Evolutionary conservation across 2,888 invertebrate species (phyloP), one percentile per base, ranked within the genome.

Genomic region (Marasmarcha lunaedactyla): DNA sequence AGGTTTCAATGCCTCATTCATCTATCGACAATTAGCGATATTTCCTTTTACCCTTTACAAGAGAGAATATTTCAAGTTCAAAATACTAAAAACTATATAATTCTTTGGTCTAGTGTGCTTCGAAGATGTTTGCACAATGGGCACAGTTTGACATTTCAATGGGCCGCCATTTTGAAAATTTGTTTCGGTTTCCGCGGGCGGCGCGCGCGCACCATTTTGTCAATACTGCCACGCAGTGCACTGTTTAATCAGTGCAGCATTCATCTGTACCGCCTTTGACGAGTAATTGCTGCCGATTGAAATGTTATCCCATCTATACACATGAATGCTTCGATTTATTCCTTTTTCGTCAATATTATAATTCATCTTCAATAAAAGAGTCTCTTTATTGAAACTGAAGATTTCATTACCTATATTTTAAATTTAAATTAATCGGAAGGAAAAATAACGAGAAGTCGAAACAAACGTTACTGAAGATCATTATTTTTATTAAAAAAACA

Each of bases 221-320:
- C 81, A 79, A 71, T 66, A 66, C 70, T 74, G 78, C 76, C 79
- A 54, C 55, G 55, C 53, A 51, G 52, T 57, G 65, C 71, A 74
- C 73, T 71, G 70, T 76, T 76, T 76, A 78, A 78, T 78, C 78
- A 72, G 66, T 55, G 56, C 48, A 57, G 70, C 66, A 83, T 83
- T 79, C 79, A 79, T 55, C 63, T 71, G 78, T 77, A 81, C 76
- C 78, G 76, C 76, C 76, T 60, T 63, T 77, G 71, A 77, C 73
- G 79, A 79, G 77, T 79, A 81, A 83, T 83, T 81, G 78, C 66
- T 59, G 58, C 46, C 66, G 68, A 76, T 76, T 77, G 76, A 77
- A 76, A 73, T 71, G 76, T 76, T 70, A 66, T 55, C 47, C 43
- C 44, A 3, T n/a, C 30, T 40, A 38, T 15, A 42, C 48, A 48